A percentile compares a stretch with the other conserved stretches of the same genome.
phyloP scores from a whole-genome alignment of 2,113 vertebrate species.

The Mus spicilegus region DNA sequence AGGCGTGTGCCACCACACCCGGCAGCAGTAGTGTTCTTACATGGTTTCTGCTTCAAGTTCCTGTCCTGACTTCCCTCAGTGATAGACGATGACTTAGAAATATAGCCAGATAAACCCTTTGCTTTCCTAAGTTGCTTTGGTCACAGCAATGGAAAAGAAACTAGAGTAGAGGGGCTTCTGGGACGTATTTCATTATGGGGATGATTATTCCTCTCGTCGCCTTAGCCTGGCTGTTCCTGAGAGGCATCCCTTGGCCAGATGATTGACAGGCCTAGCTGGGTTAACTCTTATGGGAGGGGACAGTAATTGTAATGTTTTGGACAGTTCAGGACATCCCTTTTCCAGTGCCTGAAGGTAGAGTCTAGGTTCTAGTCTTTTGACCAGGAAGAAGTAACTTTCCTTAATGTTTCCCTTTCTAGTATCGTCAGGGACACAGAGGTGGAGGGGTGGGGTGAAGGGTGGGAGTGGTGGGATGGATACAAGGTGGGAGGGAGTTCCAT shows the following conservation, averaged over 20 bases:
- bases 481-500: too few species aligned
- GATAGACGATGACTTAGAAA: background rate
- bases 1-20: too few species aligned
- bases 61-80: background rate
- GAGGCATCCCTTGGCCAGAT: background rate
- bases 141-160: background rate
- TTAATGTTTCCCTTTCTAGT: background rate
- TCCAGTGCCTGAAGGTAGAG: background rate
- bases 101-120: background rate
- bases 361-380: background rate
- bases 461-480: background rate
- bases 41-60: background rate
- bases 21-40: background rate
- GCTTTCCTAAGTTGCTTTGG: background rate
- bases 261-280: background rate
- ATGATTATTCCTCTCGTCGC: background rate
- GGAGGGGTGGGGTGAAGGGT: too few species aligned
- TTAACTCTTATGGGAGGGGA: background rate
- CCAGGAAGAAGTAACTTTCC: background rate
- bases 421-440: background rate
- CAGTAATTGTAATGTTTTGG: background rate
- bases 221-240: background rate
- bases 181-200: background rate
- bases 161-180: background rate
- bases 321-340: background rate